Evolutionary conservation across 2,888 invertebrate genomes (phyloP).

Genomic region (Eupithecia exiguata): DNA sequence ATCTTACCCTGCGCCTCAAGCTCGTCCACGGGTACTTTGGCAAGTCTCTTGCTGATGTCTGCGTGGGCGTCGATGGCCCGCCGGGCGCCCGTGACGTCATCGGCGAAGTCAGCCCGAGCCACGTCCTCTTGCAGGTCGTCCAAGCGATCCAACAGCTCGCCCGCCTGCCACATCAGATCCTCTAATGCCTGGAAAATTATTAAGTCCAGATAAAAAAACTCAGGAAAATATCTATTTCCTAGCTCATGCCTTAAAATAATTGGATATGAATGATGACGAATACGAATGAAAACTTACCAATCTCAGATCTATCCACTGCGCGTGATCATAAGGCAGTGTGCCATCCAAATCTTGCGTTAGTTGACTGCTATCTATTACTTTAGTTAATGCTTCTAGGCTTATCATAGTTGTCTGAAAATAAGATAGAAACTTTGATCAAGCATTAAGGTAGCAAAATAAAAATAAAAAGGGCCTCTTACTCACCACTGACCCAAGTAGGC

Average conservation of each 20-base stretch:
- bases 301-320: slow-evolving; percentile 98
- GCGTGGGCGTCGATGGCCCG: slow-evolving; percentile 96
- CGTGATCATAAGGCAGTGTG: slow-evolving; percentile 96
- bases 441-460: neutral
- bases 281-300: slow-evolving; percentile 74
- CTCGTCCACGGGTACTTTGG: slow-evolving; percentile 96
- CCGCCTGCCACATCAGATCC: slow-evolving; percentile 97
- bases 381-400: slow-evolving; percentile 96
- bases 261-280: neutral
- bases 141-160: slow-evolving; percentile 95
- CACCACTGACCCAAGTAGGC: neutral
- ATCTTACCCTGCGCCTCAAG: slow-evolving; percentile 93
- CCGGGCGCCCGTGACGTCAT: slow-evolving; percentile 96
- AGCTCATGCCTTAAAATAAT: neutral
- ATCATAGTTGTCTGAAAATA: slow-evolving; percentile 95
- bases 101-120: slow-evolving; percentile 96
- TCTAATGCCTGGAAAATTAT: slow-evolving; percentile 87
- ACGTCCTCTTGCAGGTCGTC: slow-evolving; percentile 97
- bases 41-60: slow-evolving; percentile 96
- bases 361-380: slow-evolving; percentile 96
- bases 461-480: neutral
- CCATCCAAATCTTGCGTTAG: slow-evolving; percentile 97
- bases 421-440: slow-evolving; percentile 16
- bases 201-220: neutral
- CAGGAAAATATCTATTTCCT: neutral